Evolutionary conservation across 2,113 vertebrate species (phyloP), one percentile per base, ranked within the genome.

Genomic region (Alethe castanea): DNA sequence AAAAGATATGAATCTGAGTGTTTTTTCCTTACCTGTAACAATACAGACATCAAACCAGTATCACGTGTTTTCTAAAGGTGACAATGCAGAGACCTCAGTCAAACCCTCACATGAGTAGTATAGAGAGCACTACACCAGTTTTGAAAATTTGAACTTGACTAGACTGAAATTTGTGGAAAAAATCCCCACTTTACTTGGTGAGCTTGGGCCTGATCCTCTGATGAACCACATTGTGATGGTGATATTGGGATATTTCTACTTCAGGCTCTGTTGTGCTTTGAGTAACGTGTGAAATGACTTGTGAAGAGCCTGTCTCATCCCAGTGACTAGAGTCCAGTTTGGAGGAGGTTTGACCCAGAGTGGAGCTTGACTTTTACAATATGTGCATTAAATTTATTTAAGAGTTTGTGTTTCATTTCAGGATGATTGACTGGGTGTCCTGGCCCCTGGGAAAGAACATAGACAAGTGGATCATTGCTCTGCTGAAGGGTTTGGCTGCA

Each of bases 381-480:
- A 53, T 4, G 8, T 17, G 38, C 31, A 17, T 82, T 56, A 65
- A 19, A 53, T 86, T 80, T 61, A 28, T 47, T 76, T 52, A 77
- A 56, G 17, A 77, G 48, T 83, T 90, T 69, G 31, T 70, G 14
- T 97, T 78, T 90, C 15, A 14, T 96, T 96, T 74, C 96, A 98
- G 98, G 95, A 98, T 98, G 98, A 98, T 98, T 8, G 98, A 98
- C 88, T 98, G 98, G 98, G 97, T 98, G 62, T 98, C 98, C 5
- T 98, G 98, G 98, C 98, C 98, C 28, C 77, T 98, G 87, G 98
- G 98, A 50, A 98, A 98, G 95, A 98, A 98, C 94, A 98, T 98
- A 91, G 98, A 98, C 96, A 98, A 98, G 90, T 98, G 98, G 98
- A 98, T 98, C 91, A 98, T 98, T 45, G 98, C 98, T 19, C 90